Evolutionary conservation across 2,113 vertebrate genomes (phyloP).

Genomic region (Neomonachus schauinslandi): DNA sequence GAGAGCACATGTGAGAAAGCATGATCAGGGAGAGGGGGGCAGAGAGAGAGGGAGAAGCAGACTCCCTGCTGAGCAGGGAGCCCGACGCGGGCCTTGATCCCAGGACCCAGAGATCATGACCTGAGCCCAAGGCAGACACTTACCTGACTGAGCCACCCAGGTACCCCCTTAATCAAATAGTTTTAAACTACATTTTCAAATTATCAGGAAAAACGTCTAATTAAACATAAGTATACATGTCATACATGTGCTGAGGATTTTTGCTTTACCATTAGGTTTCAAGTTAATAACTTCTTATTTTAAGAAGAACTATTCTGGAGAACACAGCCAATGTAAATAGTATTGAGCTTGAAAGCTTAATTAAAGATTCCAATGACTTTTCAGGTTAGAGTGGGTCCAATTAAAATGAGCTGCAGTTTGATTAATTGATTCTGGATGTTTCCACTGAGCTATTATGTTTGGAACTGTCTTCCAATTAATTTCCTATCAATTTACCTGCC

Average conservation of each 20-base stretch:
- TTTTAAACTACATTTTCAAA: not conserved
- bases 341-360: constrained; percentile 66
- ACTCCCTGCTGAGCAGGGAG: too few species aligned
- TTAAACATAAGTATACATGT: not conserved
- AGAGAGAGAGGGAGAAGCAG: too few species aligned
- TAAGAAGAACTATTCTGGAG: constrained; percentile 43
- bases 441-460: constrained; percentile 75
- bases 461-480: constrained; percentile 78
- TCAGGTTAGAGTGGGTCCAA: constrained; percentile 72
- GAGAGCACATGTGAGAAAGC: too few species aligned
- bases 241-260: constrained; percentile 1
- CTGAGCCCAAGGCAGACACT: too few species aligned
- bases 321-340: constrained; percentile 48
- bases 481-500: constrained; percentile 79
- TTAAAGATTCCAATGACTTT: constrained; percentile 66
- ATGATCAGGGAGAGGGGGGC: too few species aligned
- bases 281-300: constrained; percentile 57
- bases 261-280: not conserved
- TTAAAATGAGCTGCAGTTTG: constrained; percentile 79
- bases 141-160: not conserved
- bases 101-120: too few species aligned
- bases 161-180: not conserved
- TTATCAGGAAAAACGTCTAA: constrained; percentile 29
- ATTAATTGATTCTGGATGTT: constrained; percentile 81
- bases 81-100: too few species aligned